Conservation (phyloP, 2,888 invertebrate genomes). For the Hirtodrosophila confusa region DNA sequence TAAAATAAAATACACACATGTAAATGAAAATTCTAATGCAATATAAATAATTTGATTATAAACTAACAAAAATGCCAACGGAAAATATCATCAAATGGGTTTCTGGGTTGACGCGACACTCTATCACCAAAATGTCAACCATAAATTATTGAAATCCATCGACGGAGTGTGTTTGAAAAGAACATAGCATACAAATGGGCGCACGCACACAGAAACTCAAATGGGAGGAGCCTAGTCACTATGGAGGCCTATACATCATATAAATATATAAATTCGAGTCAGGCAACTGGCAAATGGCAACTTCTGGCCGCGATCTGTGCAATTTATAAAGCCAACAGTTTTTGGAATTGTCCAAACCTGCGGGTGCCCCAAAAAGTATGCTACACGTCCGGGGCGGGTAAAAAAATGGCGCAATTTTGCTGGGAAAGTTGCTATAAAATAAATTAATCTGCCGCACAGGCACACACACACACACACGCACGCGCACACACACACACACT, state of each 20-base stretch:
- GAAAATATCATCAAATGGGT: no score
- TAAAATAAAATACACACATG: no score
- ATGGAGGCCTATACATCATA: slow-evolving; percentile 8
- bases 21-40: no score
- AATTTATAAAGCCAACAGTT: slow-evolving; percentile 51
- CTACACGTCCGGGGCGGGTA: slow-evolving; percentile 1
- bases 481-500: no score
- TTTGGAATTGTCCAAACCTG: neutral
- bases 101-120: neutral
- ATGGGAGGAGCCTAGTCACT: slow-evolving; percentile 10
- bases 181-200: slow-evolving; percentile 16
- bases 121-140: slow-evolving; percentile 14
- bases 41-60: no score
- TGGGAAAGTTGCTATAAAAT: slow-evolving; percentile 56
- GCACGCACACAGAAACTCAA: slow-evolving; percentile 15
- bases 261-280: slow-evolving; percentile 15
- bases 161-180: neutral
- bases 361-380: no score
- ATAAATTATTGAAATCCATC: slow-evolving; percentile 43
- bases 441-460: slow-evolving; percentile 61
- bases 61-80: no score
- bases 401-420: slow-evolving; percentile 31
- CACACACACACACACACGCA: neutral
- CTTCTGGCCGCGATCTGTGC: slow-evolving; percentile 49
- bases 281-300: slow-evolving; percentile 21